Evolutionary conservation across 2,797 vertebrate species (phyloP), one percentile per base, ranked within the genome.

Genomic region (Artibeus jamaicensis): DNA sequence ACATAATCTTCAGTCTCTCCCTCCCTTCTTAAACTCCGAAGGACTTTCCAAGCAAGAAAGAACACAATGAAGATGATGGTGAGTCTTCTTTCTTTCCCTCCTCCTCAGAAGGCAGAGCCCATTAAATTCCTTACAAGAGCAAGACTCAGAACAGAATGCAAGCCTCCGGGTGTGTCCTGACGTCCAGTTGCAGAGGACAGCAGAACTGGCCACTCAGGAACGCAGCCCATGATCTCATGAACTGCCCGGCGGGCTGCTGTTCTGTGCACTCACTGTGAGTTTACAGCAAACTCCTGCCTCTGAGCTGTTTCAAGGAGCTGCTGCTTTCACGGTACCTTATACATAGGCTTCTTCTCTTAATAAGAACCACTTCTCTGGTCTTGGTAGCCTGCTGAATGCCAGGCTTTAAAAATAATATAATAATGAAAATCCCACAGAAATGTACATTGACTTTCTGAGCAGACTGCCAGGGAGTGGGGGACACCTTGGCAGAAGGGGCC

Each of bases 391-490:
- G 77, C 32, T 6, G 34, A 89, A 84, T 68, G 62, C 22, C 53
- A 73, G n/a, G 53, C 22, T 87, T 92, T 91, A 85, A 94, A 95
- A 84, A 91, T 68, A 85, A 92, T 22, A n/a, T 15, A 50, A 82
- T 74, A 89, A 79, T 79, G 83, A 96, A 88, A 95, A 53, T 42
- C 55, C 37, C 74, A 86, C 76, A 62, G 71, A 71, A 91, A 95
- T 79, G 46, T 86, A 93, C 83, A 86, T 55, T 84, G 42, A 5
- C 65, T 96, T 93, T 76, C 57, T 95, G 73, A 94, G 67, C 78
- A 65, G 62, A 83, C 91, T 65, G 67, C 7, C 16, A 9, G 2
- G 19, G 2, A 9, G 22, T 7, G 15, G 32, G 16, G 7, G 16
- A 18, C 15, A 48, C 7, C 44, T 50, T 50, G 55, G 32, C 44